Evolutionary conservation across 2,888 invertebrate genomes (phyloP), one percentile per base, ranked within the genome.

Genomic region (Agonopterix alstromeriana): DNA sequence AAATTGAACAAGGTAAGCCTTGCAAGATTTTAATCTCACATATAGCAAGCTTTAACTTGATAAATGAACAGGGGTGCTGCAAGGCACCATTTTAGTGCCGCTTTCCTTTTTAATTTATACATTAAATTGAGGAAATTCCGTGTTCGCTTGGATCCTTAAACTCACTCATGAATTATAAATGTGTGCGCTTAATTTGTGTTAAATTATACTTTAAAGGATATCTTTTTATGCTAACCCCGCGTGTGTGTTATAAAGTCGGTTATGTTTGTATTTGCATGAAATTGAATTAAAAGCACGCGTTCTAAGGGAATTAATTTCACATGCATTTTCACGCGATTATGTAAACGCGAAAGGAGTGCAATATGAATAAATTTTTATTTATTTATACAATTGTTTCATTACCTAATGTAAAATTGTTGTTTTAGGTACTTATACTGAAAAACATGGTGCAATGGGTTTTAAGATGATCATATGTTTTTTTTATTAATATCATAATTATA

Each of bases 161-260:
- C 52, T 64, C 60, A 48, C 63, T 74, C 72, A 73, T 77, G 74
- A 80, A 80, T 78, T 73, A 71, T 67, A 73, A 73, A 78, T 70
- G 63, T 63, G 65, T 70, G 58, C 60, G 67, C 70, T 74, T 78
- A 80, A 79, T 77, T 79, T 79, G 65, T 70, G 67, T 69, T 67
- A 75, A 77, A 80, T 77, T 78, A 73, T 76, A 77, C 70, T 75
- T 69, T 69, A 59, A 69, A 73, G 67, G 66, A 59, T 65, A 65
- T 73, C 61, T 63, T 66, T 71, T 66, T 61, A 58, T 56, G 53
- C 58, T 57, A 54, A 48, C 61, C 57, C 59, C 63, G 56, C 55
- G 27, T 27, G 27, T 54, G 51, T 47, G 49, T 48, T 49, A 49
- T 46, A 11, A 47, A 43, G 53, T 53, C 53, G 54, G 57, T 65